Conservation (phyloP, 1,140 invertebrate genomes). For the Drosophila murphyi region DNA sequence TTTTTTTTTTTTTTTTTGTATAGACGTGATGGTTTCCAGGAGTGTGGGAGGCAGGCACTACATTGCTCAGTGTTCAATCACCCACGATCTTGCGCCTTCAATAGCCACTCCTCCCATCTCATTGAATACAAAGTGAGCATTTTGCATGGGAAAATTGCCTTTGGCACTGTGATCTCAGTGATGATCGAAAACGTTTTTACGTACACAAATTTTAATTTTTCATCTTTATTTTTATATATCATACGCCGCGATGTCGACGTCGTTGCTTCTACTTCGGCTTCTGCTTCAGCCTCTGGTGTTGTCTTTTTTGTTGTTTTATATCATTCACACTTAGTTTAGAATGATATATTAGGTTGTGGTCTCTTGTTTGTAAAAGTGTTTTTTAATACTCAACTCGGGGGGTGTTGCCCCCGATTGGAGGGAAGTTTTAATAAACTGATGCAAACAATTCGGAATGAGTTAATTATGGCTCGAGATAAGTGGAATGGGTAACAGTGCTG, state of each 20-base stretch:
- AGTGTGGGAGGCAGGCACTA: neutral
- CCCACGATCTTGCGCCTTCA: conserved; percentile 25
- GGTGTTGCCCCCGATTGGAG: neutral
- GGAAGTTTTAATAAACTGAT: conserved; percentile 28
- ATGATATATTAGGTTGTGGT: conserved; percentile 63
- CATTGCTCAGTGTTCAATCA: conserved; percentile 49
- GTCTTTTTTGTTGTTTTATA: conserved; percentile 50
- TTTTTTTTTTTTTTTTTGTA: conserved; percentile 1
- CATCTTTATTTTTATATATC: conserved; percentile 62
- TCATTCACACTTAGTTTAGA: conserved; percentile 70
- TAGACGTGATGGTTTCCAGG: neutral
- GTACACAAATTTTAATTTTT: conserved; percentile 48
- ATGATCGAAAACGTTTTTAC: conserved; percentile 46
- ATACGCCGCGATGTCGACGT: conserved; percentile 10
- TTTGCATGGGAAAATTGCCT: conserved; percentile 11
- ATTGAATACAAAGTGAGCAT: conserved; percentile 9
- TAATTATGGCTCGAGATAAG: conserved; percentile 23
- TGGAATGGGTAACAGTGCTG: neutral
- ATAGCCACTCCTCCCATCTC: conserved; percentile 27
- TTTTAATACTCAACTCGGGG: conserved; percentile 38
- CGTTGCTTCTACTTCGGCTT: neutral
- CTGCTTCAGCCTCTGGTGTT: conserved; percentile 9
- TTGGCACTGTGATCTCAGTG: conserved; percentile 34
- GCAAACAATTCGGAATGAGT: conserved; percentile 28
- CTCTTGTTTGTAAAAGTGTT: conserved; percentile 64